These are phyloP conservation scores for Taenioides sp. DNA, from an alignment of 2,797 vertebrate genomes.

Conservation along the genomic window DNA sequence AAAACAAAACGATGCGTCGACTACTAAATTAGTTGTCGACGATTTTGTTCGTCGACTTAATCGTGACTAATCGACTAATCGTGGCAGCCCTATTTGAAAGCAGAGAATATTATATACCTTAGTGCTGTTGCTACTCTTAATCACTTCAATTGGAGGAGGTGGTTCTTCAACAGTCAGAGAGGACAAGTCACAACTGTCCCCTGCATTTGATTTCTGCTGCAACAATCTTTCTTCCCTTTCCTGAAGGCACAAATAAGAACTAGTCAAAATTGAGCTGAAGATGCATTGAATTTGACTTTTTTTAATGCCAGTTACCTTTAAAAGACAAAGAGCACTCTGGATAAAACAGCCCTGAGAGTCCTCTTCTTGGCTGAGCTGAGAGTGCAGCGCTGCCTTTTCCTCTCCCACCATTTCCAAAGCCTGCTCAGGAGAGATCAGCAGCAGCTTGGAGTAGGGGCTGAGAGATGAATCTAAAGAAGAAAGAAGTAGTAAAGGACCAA, in stretches of 20 bases:
- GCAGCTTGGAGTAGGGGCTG: constrained; percentile 92
- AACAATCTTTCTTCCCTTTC: constrained; percentile 83
- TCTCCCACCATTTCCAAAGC: constrained; percentile 85
- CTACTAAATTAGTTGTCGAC: too few species aligned
- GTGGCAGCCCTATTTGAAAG: too few species aligned
- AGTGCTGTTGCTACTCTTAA: constrained; percentile 44
- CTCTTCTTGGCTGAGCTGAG: constrained; percentile 78
- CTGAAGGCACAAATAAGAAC: constrained; percentile 63
- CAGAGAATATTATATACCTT: constrained; percentile 58
- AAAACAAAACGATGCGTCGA: too few species aligned
- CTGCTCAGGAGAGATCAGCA: constrained; percentile 89
- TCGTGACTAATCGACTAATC: too few species aligned
- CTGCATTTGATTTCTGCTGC: constrained; percentile 61
- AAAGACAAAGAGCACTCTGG: constrained; percentile 69
- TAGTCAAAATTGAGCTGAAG: not conserved
- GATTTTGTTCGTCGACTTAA: too few species aligned
- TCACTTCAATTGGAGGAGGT: constrained; percentile 58
- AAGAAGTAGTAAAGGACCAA: constrained; percentile 19
- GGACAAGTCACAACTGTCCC: constrained; percentile 71
- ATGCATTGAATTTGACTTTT: not conserved
- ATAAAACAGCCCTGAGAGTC: constrained; percentile 66
- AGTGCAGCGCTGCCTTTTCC: constrained; percentile 83
- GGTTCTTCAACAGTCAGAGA: constrained; percentile 79
- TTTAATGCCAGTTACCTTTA: constrained; percentile 57
- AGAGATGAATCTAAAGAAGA: constrained; percentile 81